Percentiles rank a stretch among this genome's conserved stretches.
Conservation (phyloP, 1,140 invertebrate species). For the Brachionus angularis region DNA sequence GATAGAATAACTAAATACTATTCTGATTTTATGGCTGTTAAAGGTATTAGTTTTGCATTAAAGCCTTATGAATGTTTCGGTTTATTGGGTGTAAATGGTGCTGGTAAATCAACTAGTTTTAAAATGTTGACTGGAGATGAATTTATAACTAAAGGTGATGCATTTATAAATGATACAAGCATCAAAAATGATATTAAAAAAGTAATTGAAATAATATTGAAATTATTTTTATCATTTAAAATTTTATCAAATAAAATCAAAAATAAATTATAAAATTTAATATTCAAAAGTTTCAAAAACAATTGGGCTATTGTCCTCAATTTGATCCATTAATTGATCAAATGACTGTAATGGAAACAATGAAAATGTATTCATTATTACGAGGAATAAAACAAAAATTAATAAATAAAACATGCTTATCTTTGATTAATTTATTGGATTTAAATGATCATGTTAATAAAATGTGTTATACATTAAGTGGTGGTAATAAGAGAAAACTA, state of each 20-base stretch:
- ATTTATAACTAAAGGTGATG: constrained; percentile 46
- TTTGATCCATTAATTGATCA: constrained; percentile 44
- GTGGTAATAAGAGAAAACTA: constrained; percentile 59
- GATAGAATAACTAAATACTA: constrained; percentile 63
- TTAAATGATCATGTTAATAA: constrained; percentile 23
- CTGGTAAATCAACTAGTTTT: constrained; percentile 48
- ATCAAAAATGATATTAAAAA: not conserved
- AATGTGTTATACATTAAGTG: constrained; percentile 58
- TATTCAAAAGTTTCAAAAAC: constrained; percentile 16
- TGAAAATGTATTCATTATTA: not conserved
- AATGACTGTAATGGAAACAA: constrained; percentile 35
- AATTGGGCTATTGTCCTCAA: constrained; percentile 48
- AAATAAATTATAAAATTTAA: not conserved
- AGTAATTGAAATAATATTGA: too few relatives aligned
- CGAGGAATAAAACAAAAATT: constrained; percentile 45
- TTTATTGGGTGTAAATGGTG: constrained; percentile 42
- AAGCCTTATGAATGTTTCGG: constrained; percentile 36
- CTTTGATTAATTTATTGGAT: constrained; percentile 10
- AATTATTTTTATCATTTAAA: too few relatives aligned
- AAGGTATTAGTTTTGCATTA: constrained; percentile 11
- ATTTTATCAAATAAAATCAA: too few relatives aligned
- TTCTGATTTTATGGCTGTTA: constrained; percentile 59
- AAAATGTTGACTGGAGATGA: constrained; percentile 45
- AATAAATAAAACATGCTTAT: constrained; percentile 49
- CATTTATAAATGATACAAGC: constrained; percentile 50